Evolutionary conservation across 2,797 vertebrate species (phyloP).

Genomic region (Sebastes minor): DNA sequence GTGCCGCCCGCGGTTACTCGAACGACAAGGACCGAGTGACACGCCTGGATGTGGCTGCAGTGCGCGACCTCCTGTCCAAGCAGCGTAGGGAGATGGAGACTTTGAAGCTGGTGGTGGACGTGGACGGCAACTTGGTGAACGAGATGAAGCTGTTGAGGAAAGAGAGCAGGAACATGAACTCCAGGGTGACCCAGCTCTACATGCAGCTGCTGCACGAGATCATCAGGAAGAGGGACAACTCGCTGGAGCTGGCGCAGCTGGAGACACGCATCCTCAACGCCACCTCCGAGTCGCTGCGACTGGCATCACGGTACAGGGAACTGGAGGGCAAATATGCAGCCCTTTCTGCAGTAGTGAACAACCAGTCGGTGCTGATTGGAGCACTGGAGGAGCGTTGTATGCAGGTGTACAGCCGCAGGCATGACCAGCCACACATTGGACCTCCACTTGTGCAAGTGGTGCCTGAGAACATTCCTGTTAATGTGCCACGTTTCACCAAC

Average conservation of each 20-base stretch:
- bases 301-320: constrained; percentile 91
- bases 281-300: constrained; percentile 90
- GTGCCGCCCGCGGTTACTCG: constrained; percentile 87
- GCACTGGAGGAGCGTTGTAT: constrained; percentile 91
- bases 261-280: constrained; percentile 94
- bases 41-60: constrained; percentile 90
- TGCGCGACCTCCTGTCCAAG: constrained; percentile 91
- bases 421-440: constrained; percentile 77
- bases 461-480: constrained; percentile 92
- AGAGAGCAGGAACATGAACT: constrained; percentile 99
- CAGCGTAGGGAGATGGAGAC: constrained; percentile 94
- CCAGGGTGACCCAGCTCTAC: constrained; percentile 96
- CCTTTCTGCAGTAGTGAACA: constrained; percentile 92
- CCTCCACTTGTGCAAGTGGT: constrained; percentile 95
- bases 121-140: constrained; percentile 95
- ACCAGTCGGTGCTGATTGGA: constrained; percentile 91
- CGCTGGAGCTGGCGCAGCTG: constrained; percentile 94
- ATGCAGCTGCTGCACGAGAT: constrained; percentile 99
- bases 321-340: constrained; percentile 89
- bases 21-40: constrained; percentile 90
- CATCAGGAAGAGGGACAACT: constrained; percentile 96
- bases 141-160: constrained; percentile 97
- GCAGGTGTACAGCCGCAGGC: constrained; percentile 83
- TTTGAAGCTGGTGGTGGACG: constrained; percentile 92
- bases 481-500: constrained; percentile 89